These are phyloP conservation scores for Siniperca undulata DNA, from an alignment of 2,797 vertebrate genomes.

Conservation along the genomic window DNA sequence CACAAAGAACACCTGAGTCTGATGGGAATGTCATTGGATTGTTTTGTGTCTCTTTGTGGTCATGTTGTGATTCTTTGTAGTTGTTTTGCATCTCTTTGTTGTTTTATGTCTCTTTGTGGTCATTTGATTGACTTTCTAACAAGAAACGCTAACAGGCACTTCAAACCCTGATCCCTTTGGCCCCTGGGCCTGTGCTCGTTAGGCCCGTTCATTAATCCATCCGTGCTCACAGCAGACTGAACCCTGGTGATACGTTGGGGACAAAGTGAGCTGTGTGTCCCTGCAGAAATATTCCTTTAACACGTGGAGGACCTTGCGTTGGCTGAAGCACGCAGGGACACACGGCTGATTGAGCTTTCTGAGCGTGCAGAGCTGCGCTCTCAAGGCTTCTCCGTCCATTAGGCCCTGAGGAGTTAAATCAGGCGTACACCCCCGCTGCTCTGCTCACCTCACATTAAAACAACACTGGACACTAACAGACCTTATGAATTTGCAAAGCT, in stretches of 20 bases:
- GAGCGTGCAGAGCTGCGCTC: constrained; percentile 36
- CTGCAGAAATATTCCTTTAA: constrained; percentile 15
- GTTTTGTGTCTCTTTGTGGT: not conserved
- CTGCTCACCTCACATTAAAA: constrained; percentile 52
- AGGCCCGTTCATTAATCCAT: not conserved
- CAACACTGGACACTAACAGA: constrained; percentile 47
- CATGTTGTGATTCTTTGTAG: not conserved
- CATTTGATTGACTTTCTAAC: too few species aligned
- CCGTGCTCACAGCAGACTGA: too few species aligned
- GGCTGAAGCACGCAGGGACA: constrained; percentile 28
- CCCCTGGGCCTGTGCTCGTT: not conserved
- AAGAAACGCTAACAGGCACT: not conserved
- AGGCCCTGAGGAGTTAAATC: constrained; percentile 57
- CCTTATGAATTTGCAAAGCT: constrained; percentile 41
- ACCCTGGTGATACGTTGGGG: not conserved
- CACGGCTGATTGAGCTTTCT: constrained; percentile 60
- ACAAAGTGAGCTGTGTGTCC: constrained; percentile 7
- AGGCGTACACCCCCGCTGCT: constrained; percentile 40
- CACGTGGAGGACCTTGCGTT: constrained; percentile 24
- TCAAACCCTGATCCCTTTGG: not conserved
- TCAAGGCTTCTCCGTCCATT: constrained; percentile 53
- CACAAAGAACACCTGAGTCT: too few species aligned
- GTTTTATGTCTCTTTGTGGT: too few species aligned
- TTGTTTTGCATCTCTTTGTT: not conserved
- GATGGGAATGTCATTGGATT: too few species aligned